Evolutionary conservation across 2,888 invertebrate genomes (phyloP).

Genomic region (Bombyx huttoni): DNA sequence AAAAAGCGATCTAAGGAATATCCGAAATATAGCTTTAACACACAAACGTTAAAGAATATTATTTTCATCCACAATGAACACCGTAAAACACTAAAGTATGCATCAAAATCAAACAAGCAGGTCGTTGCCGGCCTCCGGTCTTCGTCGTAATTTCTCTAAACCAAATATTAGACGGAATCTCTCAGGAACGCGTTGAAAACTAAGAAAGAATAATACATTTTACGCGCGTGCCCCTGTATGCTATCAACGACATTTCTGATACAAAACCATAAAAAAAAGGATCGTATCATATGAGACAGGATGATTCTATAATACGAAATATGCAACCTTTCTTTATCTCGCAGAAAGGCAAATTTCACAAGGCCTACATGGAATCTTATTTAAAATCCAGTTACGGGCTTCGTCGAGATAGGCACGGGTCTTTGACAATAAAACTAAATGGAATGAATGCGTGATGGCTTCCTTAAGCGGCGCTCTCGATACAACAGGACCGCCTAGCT

Average conservation of each 20-base stretch:
- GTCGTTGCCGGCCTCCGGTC: slow-evolving; percentile 35
- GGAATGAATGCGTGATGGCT: slow-evolving; percentile 68
- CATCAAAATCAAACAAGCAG: slow-evolving; percentile 66
- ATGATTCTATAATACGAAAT: slow-evolving; percentile 55
- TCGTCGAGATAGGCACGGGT: slow-evolving; percentile 65
- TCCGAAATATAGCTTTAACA: too few relatives aligned
- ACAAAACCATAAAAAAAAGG: slow-evolving; percentile 43
- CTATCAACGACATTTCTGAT: slow-evolving; percentile 28
- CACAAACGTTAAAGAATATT: slow-evolving; percentile 9
- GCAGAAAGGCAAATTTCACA: slow-evolving; percentile 59
- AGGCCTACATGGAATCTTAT: slow-evolving; percentile 63
- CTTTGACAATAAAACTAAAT: slow-evolving; percentile 71
- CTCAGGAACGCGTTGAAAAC: slow-evolving; percentile 41
- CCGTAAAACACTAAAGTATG: slow-evolving; percentile 51
- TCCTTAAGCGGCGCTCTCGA: slow-evolving; percentile 51
- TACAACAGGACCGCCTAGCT: slow-evolving; percentile 50
- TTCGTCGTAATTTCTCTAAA: slow-evolving; percentile 57
- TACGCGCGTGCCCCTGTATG: slow-evolving; percentile 18
- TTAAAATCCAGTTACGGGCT: slow-evolving; percentile 69
- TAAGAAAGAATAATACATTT: slow-evolving; percentile 49
- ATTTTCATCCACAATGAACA: slow-evolving; percentile 32
- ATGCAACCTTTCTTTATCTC: slow-evolving; percentile 69
- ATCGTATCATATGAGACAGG: slow-evolving; percentile 49
- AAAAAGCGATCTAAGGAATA: too few relatives aligned
- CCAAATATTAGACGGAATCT: slow-evolving; percentile 63